Percentiles rank a stretch among this genome's conserved stretches.
These are phyloP conservation scores for Neoarius graeffei DNA, from an alignment of 2,113 vertebrate genomes.

Conservation along the genomic window DNA sequence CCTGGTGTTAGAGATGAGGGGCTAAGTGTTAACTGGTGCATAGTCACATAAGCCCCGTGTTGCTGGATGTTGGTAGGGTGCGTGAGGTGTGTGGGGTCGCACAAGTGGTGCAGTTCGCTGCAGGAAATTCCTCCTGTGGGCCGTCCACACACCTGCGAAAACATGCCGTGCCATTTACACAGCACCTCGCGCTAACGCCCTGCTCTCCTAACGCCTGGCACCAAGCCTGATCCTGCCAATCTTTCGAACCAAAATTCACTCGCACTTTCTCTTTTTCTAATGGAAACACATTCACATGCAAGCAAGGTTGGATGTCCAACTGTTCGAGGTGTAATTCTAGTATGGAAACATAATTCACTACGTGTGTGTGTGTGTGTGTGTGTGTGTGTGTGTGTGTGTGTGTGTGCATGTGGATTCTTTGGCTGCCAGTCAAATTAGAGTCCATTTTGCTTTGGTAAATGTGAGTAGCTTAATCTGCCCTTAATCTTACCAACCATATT, in stretches of 20 bases:
- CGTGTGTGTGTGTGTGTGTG: background rate
- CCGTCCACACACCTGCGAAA: conserved; percentile 78
- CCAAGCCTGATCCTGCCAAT: conserved; percentile 18
- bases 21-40: background rate
- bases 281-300: conserved; percentile 23
- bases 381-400: background rate
- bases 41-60: background rate
- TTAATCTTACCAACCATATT: background rate
- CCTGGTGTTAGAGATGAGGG: conserved; percentile 22
- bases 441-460: background rate
- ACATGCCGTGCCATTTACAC: conserved; percentile 64
- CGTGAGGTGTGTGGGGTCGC: conserved; percentile 33
- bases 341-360: background rate
- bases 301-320: background rate
- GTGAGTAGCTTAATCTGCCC: background rate
- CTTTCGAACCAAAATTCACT: conserved; percentile 32
- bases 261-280: conserved; percentile 42
- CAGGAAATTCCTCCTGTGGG: conserved; percentile 78
- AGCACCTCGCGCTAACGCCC: conserved; percentile 64
- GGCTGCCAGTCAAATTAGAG: background rate
- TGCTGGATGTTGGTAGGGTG: conserved; percentile 12
- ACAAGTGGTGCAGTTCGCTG: conserved; percentile 26
- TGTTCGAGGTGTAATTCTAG: conserved; percentile 1
- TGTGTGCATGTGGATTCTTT: background rate
- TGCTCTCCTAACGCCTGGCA: conserved; percentile 24